Base-by-base conservation (phyloP, 92 coral and sea anemone species). In the Palythoa caribaeorum region DNA sequence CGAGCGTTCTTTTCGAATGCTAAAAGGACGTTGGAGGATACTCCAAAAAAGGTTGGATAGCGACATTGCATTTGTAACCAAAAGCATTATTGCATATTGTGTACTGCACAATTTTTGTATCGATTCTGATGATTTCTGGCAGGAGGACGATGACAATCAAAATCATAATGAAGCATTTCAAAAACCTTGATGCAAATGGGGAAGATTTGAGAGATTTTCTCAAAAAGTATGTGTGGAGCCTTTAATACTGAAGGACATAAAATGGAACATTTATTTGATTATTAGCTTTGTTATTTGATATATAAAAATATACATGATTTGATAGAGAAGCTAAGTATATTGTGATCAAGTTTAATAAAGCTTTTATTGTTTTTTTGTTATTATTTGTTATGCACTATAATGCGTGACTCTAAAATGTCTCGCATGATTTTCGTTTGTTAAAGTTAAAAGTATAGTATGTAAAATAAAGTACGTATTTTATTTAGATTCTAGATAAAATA, bases 71-170 rank as follows among this genome's bases (percentile, higher is more conserved):
- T 84, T 35, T 51, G 65, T 57, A 57, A 57, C 65, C 16, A 57
- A 57, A 57, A 57, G 65, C 16, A 57, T 57, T 38, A 59, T 66
- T 62, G 88, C 83, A 15, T 60, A 65, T 50, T 51, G 60, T 38
- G 88, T 84, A 28, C 88, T 84, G 3, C 89, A 86, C 65, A 86
- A 80, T 54, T 80, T 80, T 39, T 80, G 86, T 73, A 83, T 69
- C 15, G 77, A 72, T 72, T 72, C 77, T 72, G 16, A 57, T 57
- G 65, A 57, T 57, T 57, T 57, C 65, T 57, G 15, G 65, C 16
- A 57, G 17, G 79, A 55, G n/a, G 78, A 80, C 68, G 85, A 80
- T 69, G 78, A 80, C 48, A 38, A 51, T 80, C 66, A 59, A 47
- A 55, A 59, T 59, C 36, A 80, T 51, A 55, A 80, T 55, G 85